These are phyloP conservation scores for Poicephalus meyeri DNA, from an alignment of 2,113 vertebrate species.

Conservation along the genomic window DNA sequence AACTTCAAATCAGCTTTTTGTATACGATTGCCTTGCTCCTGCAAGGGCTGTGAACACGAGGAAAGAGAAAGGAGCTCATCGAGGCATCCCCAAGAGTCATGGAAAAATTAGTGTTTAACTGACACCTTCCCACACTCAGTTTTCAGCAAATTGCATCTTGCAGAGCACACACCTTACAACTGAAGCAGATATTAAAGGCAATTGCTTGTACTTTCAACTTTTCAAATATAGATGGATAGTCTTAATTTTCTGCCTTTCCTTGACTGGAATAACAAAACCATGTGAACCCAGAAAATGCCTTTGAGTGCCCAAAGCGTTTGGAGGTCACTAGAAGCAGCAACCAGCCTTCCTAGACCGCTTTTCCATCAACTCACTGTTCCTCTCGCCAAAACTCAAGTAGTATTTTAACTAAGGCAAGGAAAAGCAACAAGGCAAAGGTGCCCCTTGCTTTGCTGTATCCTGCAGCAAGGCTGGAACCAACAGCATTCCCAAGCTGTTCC, in stretches of 20 bases:
- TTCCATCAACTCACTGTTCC: not conserved
- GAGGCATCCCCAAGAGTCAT: not conserved
- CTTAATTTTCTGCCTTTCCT: not conserved
- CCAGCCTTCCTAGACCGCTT: not conserved
- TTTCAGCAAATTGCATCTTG: not conserved
- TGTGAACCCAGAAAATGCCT: rapidly evolving
- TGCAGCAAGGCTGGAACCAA: not conserved
- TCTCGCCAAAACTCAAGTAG: rapidly evolving
- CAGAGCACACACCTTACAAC: not conserved
- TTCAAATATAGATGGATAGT: not conserved
- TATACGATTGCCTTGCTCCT: not conserved
- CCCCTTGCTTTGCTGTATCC: no score
- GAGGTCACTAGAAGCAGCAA: not conserved
- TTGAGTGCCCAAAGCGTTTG: rapidly evolving
- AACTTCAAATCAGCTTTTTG: not conserved
- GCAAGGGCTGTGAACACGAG: not conserved
- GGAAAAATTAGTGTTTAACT: not conserved
- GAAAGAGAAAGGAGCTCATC: not conserved
- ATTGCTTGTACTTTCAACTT: not conserved
- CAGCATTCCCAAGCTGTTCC: not conserved
- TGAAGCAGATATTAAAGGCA: not conserved
- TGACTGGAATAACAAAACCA: not conserved
- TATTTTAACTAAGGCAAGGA: not conserved
- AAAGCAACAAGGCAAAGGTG: not conserved
- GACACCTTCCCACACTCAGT: not conserved